Evolutionary conservation across 2,797 vertebrate species (phyloP).

Genomic region (Anguilla obscura): DNA sequence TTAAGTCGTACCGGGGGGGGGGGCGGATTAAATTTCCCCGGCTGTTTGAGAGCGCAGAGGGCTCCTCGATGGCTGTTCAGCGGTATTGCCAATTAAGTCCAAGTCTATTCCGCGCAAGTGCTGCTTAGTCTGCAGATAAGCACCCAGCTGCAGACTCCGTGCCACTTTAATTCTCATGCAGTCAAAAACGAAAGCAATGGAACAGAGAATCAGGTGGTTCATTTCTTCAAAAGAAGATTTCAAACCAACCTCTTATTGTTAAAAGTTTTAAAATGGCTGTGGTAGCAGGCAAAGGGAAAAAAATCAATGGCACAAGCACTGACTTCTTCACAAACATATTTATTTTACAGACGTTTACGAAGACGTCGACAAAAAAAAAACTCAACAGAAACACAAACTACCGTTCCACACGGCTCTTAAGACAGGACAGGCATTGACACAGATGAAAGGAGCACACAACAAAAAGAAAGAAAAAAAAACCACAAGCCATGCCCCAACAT

Average conservation of each 20-base stretch:
- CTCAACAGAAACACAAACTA: neutral
- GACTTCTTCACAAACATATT: neutral
- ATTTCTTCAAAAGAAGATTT: too few relatives aligned
- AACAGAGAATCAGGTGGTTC: too few relatives aligned
- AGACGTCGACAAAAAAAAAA: neutral
- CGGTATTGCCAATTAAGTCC: neutral
- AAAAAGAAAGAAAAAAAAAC: neutral
- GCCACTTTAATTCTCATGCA: neutral
- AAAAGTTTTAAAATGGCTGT: too few relatives aligned
- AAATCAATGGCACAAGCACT: neutral
- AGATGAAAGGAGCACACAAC: neutral
- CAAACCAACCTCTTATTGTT: too few relatives aligned
- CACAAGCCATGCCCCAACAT: neutral
- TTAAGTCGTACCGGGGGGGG: neutral
- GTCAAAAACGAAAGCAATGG: too few relatives aligned
- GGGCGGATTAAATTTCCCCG: neutral
- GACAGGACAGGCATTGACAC: neutral
- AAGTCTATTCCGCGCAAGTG: neutral
- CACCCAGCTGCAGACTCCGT: neutral
- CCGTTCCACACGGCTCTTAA: neutral
- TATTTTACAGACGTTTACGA: too few relatives aligned
- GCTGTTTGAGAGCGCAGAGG: neutral
- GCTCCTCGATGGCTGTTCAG: neutral
- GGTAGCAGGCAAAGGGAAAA: neutral
- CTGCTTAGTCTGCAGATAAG: neutral